Conservation (phyloP, 2,888 invertebrate genomes). For the Eupithecia centaureata region DNA sequence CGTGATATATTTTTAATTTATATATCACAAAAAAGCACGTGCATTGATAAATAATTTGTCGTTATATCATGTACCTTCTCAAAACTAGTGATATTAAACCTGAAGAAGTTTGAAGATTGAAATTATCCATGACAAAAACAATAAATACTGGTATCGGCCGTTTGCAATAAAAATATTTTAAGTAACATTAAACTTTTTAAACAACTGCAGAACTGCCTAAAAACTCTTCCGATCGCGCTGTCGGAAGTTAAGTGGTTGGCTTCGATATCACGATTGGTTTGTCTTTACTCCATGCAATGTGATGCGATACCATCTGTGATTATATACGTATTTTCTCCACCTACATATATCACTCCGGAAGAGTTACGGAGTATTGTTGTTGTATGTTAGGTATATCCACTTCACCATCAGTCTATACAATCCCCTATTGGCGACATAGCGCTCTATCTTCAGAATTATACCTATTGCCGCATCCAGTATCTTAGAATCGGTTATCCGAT, state of each 20-base stretch:
- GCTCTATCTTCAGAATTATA: too few relatives aligned
- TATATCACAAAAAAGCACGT: not conserved
- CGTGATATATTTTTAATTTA: not conserved
- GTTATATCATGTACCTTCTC: too few relatives aligned
- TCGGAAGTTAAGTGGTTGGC: conserved; percentile 53
- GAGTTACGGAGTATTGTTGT: too few relatives aligned
- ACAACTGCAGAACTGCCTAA: not conserved
- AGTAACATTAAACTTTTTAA: conserved; percentile 6
- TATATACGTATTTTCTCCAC: not conserved
- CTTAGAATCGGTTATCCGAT: not conserved
- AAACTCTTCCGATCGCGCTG: conserved; percentile 17
- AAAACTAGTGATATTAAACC: too few relatives aligned
- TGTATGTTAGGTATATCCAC: too few relatives aligned
- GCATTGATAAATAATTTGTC: not conserved
- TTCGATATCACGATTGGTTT: conserved; percentile 41
- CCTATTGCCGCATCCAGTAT: too few relatives aligned
- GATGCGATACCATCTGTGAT: not conserved
- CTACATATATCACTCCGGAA: not conserved
- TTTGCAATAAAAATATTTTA: not conserved
- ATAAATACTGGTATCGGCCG: not conserved
- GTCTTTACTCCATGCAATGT: conserved; percentile 8
- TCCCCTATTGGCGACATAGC: too few relatives aligned
- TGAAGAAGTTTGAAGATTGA: not conserved
- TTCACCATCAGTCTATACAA: too few relatives aligned
- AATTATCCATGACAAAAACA: not conserved